Base-by-base conservation (phyloP, 2,888 invertebrate species). In the Calameuta pallipes region DNA sequence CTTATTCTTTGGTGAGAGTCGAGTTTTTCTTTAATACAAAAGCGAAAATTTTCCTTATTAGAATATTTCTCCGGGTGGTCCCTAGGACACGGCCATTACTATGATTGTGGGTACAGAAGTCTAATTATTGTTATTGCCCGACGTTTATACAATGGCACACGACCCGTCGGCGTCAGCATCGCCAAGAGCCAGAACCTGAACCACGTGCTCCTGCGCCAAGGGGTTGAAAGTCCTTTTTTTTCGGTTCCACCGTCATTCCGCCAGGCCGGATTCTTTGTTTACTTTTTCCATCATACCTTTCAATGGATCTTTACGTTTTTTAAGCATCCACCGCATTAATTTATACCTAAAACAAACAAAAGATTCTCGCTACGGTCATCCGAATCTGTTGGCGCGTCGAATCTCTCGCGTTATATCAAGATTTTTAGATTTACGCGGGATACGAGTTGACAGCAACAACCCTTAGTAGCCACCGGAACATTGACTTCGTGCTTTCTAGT, bases 21-120 rank as follows among this genome's bases (percentile, higher is more conserved):
- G 0, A 56, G 23, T 56, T 88, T 88, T 89, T 89, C 89, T 89
- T 89, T 88, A 89, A 89, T 88, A 89, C 88, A 88, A 89, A 89
- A 90, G 90, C 88, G 88, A 89, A 89, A 89, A 90, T 90, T 89
- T 89, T 89, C 88, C 89, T 89, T 90, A 90, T 90, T 90, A 90
- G 88, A 89, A 89, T 89, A 89, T 89, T 89, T 88, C 88, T 85
- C 2, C 56, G 56, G 56, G 56, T 56, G 23, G 56, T 56, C 56
- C 56, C 56, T 56, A 56, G 56, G 23, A 56, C 9, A 56, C 86
- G 83, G 85, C 89, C 88, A 88, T 89, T 89, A 88, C 87, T 88
- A 86, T 88, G 88, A 89, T 88, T 89, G 87, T 88, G 84, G 85
- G 86, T 86, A 80, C 86, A 83, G 85, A 84, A 85, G 85, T 89